phyloP scores from a whole-genome alignment of 2,888 invertebrate genomes.

The Onchidella celtica region DNA sequence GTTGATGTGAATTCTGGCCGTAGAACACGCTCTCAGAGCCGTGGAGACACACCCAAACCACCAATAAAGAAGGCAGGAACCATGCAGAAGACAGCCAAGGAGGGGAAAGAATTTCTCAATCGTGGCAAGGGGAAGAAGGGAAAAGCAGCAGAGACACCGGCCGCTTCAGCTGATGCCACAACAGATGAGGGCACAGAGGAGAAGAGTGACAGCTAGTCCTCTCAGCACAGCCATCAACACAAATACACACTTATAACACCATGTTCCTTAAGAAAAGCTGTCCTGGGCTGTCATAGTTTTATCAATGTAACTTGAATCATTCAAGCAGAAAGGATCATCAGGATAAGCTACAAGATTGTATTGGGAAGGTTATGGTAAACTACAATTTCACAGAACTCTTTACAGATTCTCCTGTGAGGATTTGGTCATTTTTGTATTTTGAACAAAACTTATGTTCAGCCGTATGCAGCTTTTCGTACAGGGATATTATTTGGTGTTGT shows the following conservation, averaged over 20 bases:
- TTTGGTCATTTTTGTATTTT: too few relatives aligned
- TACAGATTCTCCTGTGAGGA: too few relatives aligned
- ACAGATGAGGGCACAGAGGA: conserved; percentile 1
- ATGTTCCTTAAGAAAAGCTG: too few relatives aligned
- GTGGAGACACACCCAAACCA: conserved; percentile 61
- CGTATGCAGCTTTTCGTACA: too few relatives aligned
- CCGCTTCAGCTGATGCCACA: background rate
- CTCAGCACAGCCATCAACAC: background rate
- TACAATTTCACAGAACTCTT: too few relatives aligned
- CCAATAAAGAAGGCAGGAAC: conserved; percentile 74
- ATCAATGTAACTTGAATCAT: too few relatives aligned
- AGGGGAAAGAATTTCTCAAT: conserved; percentile 69
- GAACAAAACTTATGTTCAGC: too few relatives aligned
- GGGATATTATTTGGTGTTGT: too few relatives aligned
- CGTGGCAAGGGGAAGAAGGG: conserved; percentile 63
- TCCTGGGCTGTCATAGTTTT: too few relatives aligned
- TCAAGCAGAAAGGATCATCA: too few relatives aligned
- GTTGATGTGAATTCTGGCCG: conserved; percentile 67
- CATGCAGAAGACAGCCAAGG: conserved; percentile 87
- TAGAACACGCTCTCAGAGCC: conserved; percentile 67
- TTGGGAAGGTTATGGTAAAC: too few relatives aligned
- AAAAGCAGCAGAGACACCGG: conserved; percentile 42
- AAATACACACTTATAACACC: background rate
- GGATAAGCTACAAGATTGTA: too few relatives aligned
- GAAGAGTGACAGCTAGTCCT: conserved; percentile 39